Base-by-base conservation (phyloP, 2,888 invertebrate species). In the Galerucella pusilla region DNA sequence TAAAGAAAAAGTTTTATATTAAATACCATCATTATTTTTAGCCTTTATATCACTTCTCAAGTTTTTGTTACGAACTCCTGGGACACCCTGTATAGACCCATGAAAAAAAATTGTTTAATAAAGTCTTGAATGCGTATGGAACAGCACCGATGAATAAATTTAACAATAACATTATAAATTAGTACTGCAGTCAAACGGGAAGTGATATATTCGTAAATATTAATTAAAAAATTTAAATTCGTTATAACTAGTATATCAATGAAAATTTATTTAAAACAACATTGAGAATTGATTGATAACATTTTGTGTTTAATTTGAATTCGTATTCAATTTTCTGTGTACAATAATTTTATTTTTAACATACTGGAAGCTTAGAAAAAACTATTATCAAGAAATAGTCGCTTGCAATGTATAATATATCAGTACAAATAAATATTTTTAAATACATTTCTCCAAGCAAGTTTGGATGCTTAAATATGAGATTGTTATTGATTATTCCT, bases 161-260 rank as follows among this genome's bases (percentile, higher is more conserved):
- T 12, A 35, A 61, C 5, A 61, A 12, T 7, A 61, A 61, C 35
- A 61, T 5, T 5, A 71, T 12, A 65, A 65, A 71, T 65, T 65
- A 64, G 28, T 42, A 2, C 57, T 20, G 14, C 74, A 74, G 74
- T 77, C 78, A 74, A 61, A 65, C 49, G 59, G 25, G 68, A 71
- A 71, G 68, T 78, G 77, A 77, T 75, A 74, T 77, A 78, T 77
- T 78, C 71, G 77, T 71, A 75, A 72, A 77, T 72, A 77, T 77
- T 76, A 77, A 78, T 77, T 78, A 75, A 78, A 78, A 78, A 77
- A 77, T 77, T 77, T 45, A 73, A 77, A 78, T 78, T 75, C 71
- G 75, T 71, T 74, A 71, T 73, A 78, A 77, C 77, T 78, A n/a
- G n/a, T n/a, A 70, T 73, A 78, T 75, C 77, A 57, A 57, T 57